Evolutionary conservation across 1,140 invertebrate species (phyloP).

Genomic region (Catajapyx aquilonaris): DNA sequence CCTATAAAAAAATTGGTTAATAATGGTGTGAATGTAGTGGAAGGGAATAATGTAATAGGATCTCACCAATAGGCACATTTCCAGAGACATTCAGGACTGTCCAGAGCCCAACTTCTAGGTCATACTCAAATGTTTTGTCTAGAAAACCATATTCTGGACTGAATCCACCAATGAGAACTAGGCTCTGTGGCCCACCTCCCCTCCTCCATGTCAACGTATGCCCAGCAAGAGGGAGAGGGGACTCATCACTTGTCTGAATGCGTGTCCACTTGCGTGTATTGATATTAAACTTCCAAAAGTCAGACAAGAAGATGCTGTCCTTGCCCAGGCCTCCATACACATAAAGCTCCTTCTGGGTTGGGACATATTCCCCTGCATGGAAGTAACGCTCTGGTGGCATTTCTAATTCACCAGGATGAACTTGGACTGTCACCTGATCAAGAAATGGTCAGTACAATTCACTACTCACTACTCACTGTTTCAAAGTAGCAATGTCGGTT

Average conservation of each 20-base stretch:
- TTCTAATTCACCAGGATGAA: conserved; percentile 48
- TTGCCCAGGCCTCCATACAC: conserved; percentile 63
- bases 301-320: conserved; percentile 42
- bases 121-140: conserved; percentile 60
- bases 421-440: conserved; percentile 47
- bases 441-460: conserved; percentile 6
- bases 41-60: no score
- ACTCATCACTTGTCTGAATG: conserved; percentile 30
- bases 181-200: conserved; percentile 40
- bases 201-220: conserved; percentile 65
- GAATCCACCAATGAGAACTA: conserved; percentile 75
- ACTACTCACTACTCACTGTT: no score
- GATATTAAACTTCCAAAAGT: conserved; percentile 86
- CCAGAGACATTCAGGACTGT: conserved; percentile 40
- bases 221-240: conserved; percentile 54
- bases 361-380: conserved; percentile 68
- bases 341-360: conserved; percentile 63
- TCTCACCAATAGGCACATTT: conserved; percentile 39
- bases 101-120: conserved; percentile 50
- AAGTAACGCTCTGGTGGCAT: conserved; percentile 73
- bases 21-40: no score
- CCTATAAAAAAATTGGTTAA: conserved; percentile 27
- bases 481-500: no score
- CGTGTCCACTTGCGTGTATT: conserved; percentile 66
- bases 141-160: conserved; percentile 54